Percentiles rank a stretch among this genome's conserved stretches.
Conservation (phyloP, 2,797 vertebrate species). For the Periparus ater region DNA sequence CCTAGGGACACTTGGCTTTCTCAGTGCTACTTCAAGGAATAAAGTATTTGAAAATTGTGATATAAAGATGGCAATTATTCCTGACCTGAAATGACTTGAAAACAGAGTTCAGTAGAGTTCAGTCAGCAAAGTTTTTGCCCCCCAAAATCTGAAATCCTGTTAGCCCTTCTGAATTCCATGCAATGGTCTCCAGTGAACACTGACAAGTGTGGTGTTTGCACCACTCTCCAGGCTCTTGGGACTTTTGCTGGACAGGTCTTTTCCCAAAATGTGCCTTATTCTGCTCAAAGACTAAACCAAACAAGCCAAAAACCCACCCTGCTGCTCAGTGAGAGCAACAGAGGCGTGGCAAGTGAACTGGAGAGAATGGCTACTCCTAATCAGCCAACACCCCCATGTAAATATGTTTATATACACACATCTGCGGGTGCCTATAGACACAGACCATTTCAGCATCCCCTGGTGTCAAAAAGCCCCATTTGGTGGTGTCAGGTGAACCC, state of each 20-base stretch:
- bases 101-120: background rate
- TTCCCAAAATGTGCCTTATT: background rate
- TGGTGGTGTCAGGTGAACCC: background rate
- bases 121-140: background rate
- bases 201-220: fast-evolving
- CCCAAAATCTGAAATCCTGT: background rate
- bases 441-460: background rate
- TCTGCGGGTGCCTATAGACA: too few species aligned
- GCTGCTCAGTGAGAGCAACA: background rate
- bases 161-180: background rate
- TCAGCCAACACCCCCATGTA: background rate
- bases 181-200: background rate
- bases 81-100: background rate
- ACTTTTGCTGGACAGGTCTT: background rate
- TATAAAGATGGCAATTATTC: conserved; percentile 8
- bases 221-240: background rate
- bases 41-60: background rate
- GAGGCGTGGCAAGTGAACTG: fast-evolving
- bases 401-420: too few species aligned
- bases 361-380: background rate
- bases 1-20: background rate
- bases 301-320: background rate
- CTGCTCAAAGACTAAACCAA: background rate
- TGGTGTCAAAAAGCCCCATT: background rate
- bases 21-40: background rate